Percentiles rank a stretch among this genome's conserved stretches.
These are phyloP conservation scores for Cantharis nigra DNA, from an alignment of 2,888 invertebrate species.

Conservation along the genomic window DNA sequence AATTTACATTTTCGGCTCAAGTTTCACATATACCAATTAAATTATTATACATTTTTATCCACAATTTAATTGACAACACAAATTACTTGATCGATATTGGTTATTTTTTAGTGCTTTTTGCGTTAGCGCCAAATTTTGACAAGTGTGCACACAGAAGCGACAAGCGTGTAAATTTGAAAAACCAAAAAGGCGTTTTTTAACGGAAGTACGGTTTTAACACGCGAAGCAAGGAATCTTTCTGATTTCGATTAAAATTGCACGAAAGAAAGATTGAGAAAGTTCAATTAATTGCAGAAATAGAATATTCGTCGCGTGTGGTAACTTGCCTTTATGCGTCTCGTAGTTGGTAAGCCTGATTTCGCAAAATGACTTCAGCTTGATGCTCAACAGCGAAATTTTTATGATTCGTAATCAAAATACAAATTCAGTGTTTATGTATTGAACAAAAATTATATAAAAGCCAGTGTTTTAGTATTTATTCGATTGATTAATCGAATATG, in stretches of 20 bases:
- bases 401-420: neutral
- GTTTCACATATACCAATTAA: neutral
- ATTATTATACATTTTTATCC: neutral
- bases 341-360: neutral
- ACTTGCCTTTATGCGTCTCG: neutral
- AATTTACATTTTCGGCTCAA: neutral
- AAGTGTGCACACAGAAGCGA: neutral
- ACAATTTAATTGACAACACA: slow-evolving; percentile 17
- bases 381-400: neutral
- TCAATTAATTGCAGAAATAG: neutral
- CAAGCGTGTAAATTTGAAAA: neutral
- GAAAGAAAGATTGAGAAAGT: neutral
- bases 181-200: neutral
- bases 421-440: neutral
- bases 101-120: neutral
- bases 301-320: neutral
- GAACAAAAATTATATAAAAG: neutral
- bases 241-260: neutral
- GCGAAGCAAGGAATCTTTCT: neutral
- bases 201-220: neutral
- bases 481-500: neutral
- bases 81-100: slow-evolving; percentile 18
- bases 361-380: neutral
- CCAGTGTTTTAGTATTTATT: neutral
- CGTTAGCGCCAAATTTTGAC: neutral